Conservation (phyloP, 2,113 vertebrate genomes). For the Hippoglossus stenolepis region DNA sequence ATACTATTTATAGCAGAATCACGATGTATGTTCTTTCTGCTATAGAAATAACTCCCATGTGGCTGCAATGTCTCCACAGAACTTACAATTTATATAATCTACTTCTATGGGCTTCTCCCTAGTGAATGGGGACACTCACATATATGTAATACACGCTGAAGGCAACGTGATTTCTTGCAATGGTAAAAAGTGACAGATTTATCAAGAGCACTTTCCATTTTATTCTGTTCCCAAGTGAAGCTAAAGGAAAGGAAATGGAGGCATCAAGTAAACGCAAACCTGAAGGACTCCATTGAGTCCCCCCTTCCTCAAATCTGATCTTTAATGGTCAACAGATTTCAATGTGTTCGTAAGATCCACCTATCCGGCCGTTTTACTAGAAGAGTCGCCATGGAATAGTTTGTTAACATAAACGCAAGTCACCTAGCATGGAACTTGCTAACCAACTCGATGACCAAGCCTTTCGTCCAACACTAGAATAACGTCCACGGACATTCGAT, state of each 20-base stretch:
- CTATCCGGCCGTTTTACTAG: neutral
- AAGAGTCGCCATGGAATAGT: neutral
- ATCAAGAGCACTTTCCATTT: constrained; percentile 43
- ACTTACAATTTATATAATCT: neutral
- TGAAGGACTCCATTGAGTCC: constrained; percentile 8
- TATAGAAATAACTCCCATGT: constrained; percentile 33
- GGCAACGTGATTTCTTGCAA: neutral
- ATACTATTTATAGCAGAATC: constrained; percentile 45
- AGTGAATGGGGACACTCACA: neutral
- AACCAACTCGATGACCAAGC: constrained; percentile 68
- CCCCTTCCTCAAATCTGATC: neutral
- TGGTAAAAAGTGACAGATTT: neutral
- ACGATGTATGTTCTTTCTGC: constrained; percentile 18
- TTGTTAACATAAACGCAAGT: neutral
- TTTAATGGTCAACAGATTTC: neutral
- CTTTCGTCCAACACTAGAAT: constrained; percentile 32
- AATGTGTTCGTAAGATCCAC: neutral
- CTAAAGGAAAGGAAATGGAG: constrained; percentile 71
- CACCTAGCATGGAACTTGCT: constrained; percentile 36
- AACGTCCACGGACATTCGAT: neutral
- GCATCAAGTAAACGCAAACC: constrained; percentile 43
- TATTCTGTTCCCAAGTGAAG: constrained; percentile 39
- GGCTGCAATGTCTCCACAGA: neutral
- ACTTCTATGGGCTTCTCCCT: neutral
- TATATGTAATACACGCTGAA: neutral